Conservation (phyloP, 2,113 vertebrate species). For the Sturnira hondurensis region DNA sequence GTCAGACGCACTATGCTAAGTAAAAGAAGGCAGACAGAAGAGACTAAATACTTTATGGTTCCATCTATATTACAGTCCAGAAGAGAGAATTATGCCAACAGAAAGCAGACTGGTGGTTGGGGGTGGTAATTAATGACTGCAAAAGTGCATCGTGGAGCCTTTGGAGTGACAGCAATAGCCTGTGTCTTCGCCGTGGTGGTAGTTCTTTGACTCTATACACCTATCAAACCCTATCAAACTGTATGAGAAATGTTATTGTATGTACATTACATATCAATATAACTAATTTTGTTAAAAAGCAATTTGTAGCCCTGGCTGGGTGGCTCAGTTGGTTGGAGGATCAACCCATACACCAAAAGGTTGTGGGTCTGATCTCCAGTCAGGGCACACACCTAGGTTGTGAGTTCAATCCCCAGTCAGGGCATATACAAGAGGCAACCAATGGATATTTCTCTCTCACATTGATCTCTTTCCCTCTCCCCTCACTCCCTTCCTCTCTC, state of each 20-base stretch:
- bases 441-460: too few species aligned
- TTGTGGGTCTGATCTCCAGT: too few species aligned
- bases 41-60: neutral
- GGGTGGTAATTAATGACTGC: neutral
- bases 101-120: neutral
- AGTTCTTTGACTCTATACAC: neutral
- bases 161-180: neutral
- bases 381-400: too few species aligned
- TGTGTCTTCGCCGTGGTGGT: neutral
- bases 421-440: too few species aligned
- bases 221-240: neutral
- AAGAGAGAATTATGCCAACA: neutral
- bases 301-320: neutral
- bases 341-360: too few species aligned
- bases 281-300: neutral
- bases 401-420: too few species aligned
- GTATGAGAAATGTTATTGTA: neutral
- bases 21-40: neutral
- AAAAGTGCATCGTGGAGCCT: neutral
- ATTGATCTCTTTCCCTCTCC: too few species aligned
- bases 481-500: too few species aligned
- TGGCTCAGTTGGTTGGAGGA: too few species aligned
- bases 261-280: neutral
- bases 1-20: neutral
- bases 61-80: neutral